These are phyloP conservation scores for Periparus ater DNA, from an alignment of 2,797 vertebrate genomes.

Conservation along the genomic window DNA sequence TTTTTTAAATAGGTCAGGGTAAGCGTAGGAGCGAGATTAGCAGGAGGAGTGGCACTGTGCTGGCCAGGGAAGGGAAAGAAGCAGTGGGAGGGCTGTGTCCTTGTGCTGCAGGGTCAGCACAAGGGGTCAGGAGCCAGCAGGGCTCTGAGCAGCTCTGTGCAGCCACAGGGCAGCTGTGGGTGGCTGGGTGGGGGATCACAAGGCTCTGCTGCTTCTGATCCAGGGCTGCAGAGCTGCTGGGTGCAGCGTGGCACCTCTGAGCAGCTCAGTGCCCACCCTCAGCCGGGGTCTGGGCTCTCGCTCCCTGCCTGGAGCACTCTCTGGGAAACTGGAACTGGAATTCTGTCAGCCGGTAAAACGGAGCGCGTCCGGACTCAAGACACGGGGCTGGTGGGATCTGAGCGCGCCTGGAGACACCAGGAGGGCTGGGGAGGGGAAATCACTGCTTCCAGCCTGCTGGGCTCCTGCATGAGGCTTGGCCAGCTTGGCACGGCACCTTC, in stretches of 20 bases:
- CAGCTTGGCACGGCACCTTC: conserved; percentile 8
- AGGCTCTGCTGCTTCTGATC: not conserved
- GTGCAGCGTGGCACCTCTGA: not conserved
- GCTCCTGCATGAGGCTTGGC: conserved; percentile 51
- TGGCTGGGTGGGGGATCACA: not conserved
- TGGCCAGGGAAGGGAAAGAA: not conserved
- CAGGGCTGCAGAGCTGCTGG: not conserved
- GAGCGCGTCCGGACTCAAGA: not conserved
- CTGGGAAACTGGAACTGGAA: not conserved
- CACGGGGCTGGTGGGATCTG: not conserved
- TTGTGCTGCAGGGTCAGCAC: not conserved
- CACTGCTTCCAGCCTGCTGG: conserved; percentile 1
- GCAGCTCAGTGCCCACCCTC: rapidly evolving
- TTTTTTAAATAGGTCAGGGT: conserved; percentile 21
- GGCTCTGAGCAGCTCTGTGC: not conserved
- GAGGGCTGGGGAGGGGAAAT: not conserved
- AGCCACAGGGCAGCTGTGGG: not conserved
- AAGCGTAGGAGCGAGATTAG: not conserved
- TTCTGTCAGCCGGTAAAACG: not conserved
- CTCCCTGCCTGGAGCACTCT: not conserved
- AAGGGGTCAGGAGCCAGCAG: not conserved
- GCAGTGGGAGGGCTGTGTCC: not conserved
- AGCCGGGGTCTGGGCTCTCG: not conserved
- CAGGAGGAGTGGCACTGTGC: not conserved
- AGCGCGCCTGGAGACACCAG: not conserved